Percentiles rank a stretch among this genome's conserved stretches.
Evolutionary conservation across 2,888 invertebrate genomes (phyloP).

Genomic region (Pterobdella sp.): DNA sequence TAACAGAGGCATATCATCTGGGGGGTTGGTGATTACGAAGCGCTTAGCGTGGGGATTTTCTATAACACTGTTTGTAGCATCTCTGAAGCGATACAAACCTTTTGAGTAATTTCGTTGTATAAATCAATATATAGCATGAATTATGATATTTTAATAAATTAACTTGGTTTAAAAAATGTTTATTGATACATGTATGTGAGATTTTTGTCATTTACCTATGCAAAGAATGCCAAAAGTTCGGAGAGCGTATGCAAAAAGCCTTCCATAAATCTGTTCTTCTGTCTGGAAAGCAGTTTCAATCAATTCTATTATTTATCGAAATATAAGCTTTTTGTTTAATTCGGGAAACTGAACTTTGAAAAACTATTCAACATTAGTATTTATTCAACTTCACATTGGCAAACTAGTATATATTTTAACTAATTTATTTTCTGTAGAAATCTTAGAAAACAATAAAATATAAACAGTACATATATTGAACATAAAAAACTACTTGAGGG

Average conservation of each 20-base stretch:
- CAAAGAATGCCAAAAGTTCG: slow-evolving; percentile 97
- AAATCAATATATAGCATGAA: too few species aligned
- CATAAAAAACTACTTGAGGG: slow-evolving; percentile 63
- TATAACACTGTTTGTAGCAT: slow-evolving; percentile 40
- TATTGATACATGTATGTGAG: too few species aligned
- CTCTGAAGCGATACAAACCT: slow-evolving; percentile 63
- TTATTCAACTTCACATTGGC: too few species aligned
- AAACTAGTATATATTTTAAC: too few species aligned
- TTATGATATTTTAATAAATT: too few species aligned
- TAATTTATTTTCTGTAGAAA: too few species aligned
- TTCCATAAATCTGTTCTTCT: slow-evolving; percentile 94
- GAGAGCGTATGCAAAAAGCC: slow-evolving; percentile 90
- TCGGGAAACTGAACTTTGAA: neutral
- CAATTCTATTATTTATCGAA: too few species aligned
- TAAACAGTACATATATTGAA: neutral
- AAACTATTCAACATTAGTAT: neutral
- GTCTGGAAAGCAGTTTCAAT: slow-evolving; percentile 40
- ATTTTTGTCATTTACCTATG: slow-evolving; percentile 84
- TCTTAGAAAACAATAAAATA: too few species aligned
- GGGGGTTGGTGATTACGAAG: slow-evolving; percentile 99
- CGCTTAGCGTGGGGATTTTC: slow-evolving; percentile 63
- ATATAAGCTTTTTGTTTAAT: neutral
- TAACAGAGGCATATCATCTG: slow-evolving; percentile 90
- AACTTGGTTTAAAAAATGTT: too few species aligned
- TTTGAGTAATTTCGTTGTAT: too few species aligned